phyloP scores from a whole-genome alignment of 1,140 invertebrate species.

The Aphidius ervi region DNA sequence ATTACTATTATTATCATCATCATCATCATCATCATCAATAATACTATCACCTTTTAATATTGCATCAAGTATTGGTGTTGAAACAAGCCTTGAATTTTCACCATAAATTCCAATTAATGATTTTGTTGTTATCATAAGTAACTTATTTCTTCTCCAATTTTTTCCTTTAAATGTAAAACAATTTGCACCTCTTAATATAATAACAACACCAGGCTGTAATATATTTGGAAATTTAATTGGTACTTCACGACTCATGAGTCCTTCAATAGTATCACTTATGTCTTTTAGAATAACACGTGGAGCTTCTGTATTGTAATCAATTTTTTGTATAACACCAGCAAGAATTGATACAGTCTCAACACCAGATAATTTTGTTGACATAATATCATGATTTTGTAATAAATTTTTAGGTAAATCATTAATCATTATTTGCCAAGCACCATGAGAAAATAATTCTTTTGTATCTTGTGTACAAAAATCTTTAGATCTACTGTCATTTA shows the following conservation, averaged over 20 bases:
- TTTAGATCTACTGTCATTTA: slow-evolving; percentile 1
- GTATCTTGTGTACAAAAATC: slow-evolving; percentile 46
- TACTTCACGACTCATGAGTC: slow-evolving; percentile 42
- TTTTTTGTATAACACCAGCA: slow-evolving; percentile 40
- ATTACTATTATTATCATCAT: slow-evolving; percentile 5
- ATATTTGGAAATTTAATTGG: slow-evolving; percentile 38
- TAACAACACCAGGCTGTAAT: slow-evolving; percentile 38
- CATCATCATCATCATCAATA: neutral
- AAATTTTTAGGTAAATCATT: slow-evolving; percentile 40
- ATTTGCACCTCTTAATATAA: slow-evolving; percentile 40
- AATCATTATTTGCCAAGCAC: slow-evolving; percentile 45
- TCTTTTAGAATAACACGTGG: slow-evolving; percentile 45
- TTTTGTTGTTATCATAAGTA: slow-evolving; percentile 36
- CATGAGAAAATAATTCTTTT: slow-evolving; percentile 39
- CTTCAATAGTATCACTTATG: slow-evolving; percentile 41
- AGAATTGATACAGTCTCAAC: slow-evolving; percentile 37
- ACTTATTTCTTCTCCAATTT: slow-evolving; percentile 32
- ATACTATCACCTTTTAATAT: slow-evolving; percentile 4
- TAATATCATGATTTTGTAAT: slow-evolving; percentile 38
- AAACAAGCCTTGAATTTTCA: slow-evolving; percentile 32
- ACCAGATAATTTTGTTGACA: slow-evolving; percentile 34
- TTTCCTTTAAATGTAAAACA: slow-evolving; percentile 5
- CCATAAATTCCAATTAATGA: slow-evolving; percentile 44
- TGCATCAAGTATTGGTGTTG: slow-evolving; percentile 19
- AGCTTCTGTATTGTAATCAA: slow-evolving; percentile 41